Percentiles rank a stretch among this genome's conserved stretches.
phyloP scores from a whole-genome alignment of 2,797 vertebrate genomes.

The Coluber constrictor region DNA sequence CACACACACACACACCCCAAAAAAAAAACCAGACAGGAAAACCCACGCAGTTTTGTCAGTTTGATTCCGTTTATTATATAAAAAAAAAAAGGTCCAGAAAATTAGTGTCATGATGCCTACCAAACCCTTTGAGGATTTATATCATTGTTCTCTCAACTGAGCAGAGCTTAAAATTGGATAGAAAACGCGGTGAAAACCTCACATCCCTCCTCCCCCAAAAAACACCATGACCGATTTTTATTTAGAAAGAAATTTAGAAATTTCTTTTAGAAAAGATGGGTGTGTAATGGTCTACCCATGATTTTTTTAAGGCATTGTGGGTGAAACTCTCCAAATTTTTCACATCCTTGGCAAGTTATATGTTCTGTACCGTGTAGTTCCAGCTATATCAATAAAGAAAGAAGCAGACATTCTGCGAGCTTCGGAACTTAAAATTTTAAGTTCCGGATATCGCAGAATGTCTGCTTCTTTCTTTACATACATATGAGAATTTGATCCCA shows the following conservation, averaged over 20 bases:
- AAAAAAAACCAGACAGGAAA: constrained; percentile 17
- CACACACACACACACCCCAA: no score
- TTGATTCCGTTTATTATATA: constrained; percentile 62
- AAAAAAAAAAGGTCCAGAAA: constrained; percentile 50
- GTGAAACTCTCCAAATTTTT: constrained; percentile 37
- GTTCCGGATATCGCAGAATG: no score
- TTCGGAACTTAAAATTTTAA: no score
- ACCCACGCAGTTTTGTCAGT: constrained; percentile 11
- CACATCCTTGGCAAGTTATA: constrained; percentile 24
- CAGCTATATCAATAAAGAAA: no score
- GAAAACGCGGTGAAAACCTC: constrained; percentile 8
- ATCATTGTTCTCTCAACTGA: constrained; percentile 24
- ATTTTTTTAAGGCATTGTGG: constrained; percentile 52
- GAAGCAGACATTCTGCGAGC: no score
- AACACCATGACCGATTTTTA: constrained; percentile 3
- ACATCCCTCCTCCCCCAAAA: neutral
- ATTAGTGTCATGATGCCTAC: constrained; percentile 54
- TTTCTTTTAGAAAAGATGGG: constrained; percentile 10
- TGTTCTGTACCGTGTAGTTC: neutral
- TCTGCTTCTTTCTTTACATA: no score
- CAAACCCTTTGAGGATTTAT: constrained; percentile 45
- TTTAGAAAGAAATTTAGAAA: neutral
- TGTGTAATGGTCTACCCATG: constrained; percentile 3
- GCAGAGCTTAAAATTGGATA: constrained; percentile 20
- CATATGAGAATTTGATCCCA: constrained; percentile 17